Evolutionary conservation across 2,888 invertebrate genomes (phyloP).

Genomic region (Dysmachus trigonus): DNA sequence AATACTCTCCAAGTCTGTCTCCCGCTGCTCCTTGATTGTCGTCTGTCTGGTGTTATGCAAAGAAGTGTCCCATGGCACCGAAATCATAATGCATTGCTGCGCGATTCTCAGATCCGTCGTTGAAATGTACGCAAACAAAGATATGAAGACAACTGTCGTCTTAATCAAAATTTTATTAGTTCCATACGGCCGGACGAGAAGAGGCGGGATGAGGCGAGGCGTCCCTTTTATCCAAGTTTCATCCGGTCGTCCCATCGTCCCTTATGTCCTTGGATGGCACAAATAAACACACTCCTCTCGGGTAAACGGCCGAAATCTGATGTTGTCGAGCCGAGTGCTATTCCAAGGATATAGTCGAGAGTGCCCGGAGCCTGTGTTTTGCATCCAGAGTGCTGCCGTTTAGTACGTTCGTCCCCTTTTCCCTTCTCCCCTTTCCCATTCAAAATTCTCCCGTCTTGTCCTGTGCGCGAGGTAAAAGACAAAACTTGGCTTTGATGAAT

Average conservation of each 20-base stretch:
- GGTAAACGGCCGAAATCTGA: neutral
- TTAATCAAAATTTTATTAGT: conserved; percentile 41
- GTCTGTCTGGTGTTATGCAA: too few relatives aligned
- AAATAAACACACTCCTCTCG: neutral
- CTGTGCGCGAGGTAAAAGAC: neutral
- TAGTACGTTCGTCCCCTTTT: neutral
- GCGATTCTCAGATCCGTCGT: neutral
- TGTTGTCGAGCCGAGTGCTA: neutral
- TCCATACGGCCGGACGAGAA: neutral
- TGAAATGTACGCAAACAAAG: neutral
- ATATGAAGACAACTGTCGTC: conserved; percentile 26
- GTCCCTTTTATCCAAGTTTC: too few relatives aligned
- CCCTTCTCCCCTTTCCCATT: neutral
- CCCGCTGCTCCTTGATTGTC: neutral
- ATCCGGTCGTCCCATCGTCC: neutral
- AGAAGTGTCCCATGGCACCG: neutral
- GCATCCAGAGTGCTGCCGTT: neutral
- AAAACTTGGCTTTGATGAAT: neutral
- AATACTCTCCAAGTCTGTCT: neutral
- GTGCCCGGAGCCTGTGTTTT: neutral
- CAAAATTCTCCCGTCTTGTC: neutral
- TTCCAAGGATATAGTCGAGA: conserved; percentile 1
- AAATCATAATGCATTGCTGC: neutral
- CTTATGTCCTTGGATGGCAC: conserved; percentile 20
- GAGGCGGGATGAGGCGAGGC: neutral